Percentiles rank a stretch among this genome's conserved stretches.
Conservation (phyloP, 2,113 vertebrate genomes). For the Megaceryle torquata region DNA sequence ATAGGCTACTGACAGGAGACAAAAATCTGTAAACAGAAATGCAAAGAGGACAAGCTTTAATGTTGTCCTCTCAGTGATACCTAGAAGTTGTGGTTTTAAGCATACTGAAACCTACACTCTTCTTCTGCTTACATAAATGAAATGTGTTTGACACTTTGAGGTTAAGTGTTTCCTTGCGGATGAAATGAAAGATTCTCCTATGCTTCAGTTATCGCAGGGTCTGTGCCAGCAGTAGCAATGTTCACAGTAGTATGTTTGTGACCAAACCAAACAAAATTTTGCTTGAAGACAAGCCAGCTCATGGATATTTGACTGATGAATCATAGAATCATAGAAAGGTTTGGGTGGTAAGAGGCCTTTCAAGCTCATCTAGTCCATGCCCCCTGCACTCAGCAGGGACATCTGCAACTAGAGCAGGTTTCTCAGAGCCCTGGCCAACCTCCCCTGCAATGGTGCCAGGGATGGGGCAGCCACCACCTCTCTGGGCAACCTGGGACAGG, state of each 20-base stretch:
- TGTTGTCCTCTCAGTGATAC: background rate
- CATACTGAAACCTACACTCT: background rate
- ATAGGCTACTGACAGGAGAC: background rate
- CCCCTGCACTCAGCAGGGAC: background rate
- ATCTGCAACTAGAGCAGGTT: background rate
- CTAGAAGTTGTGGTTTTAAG: background rate
- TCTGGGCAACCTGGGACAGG: background rate
- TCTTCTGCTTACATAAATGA: background rate
- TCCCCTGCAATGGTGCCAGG: background rate
- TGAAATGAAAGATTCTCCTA: background rate
- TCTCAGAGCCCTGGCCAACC: background rate
- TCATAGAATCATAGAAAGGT: background rate
- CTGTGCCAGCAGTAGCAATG: background rate
- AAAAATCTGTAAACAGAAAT: background rate
- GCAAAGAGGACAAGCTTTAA: background rate
- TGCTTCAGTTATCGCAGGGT: background rate
- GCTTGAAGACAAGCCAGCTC: background rate
- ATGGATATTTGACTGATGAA: background rate
- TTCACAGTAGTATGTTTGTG: background rate
- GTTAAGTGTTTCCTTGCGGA: background rate
- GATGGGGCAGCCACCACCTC: background rate
- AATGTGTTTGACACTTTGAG: background rate
- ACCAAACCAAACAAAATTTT: background rate
- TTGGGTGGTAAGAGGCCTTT: background rate
- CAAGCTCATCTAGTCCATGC: background rate